Evolutionary conservation across 2,888 invertebrate species (phyloP), one percentile per base, ranked within the genome.

Genomic region (Acanthosepion lycidas): DNA sequence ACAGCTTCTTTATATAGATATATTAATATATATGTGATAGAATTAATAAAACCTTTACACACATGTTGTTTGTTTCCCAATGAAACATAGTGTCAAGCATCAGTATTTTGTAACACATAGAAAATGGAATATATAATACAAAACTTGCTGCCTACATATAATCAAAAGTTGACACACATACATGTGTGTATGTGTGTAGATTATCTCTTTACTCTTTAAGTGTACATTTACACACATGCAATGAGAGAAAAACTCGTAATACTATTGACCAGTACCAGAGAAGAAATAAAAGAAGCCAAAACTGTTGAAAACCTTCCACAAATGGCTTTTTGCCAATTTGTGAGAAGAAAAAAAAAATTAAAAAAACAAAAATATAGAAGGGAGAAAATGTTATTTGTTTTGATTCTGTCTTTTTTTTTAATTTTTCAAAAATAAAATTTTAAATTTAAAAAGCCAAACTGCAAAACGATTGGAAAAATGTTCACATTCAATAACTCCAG

Each of bases 271-370:
- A 78, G 12, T 15, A 33, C 78, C 0, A 78, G 78, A n/a, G 1
- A 23, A 64, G 23, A 64, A 64, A 64, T 26, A 64, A 64, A 64
- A 64, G 23, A 78, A n/a, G 9, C n/a, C 12, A 78, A 78, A 78
- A 78, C n/a, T 78, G n/a, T n/a, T 78, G 78, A 78, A 78, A 78
- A 78, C 78, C 78, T 78, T n/a, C 78, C 78, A 78, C n/a, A 78
- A 78, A 33, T 78, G 78, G n/a, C 78, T 78, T 78, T 78, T 78
- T 33, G 78, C 78, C 78, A 78, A 78, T 12, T 78, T 78, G 78
- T 78, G n/a, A 33, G 78, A n/a, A 0, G 64, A n/a, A 42, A 42
- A 42, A 42, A 42, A 42, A 42, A 42, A 42, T 42, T 3, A 64
- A 53, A 53, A 53, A 53, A n/a, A 15, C 18, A 15, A 15, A n/a